Evolutionary conservation across 2,797 vertebrate genomes (phyloP), one percentile per base, ranked within the genome.

Genomic region (Aulostomus chinensis): DNA sequence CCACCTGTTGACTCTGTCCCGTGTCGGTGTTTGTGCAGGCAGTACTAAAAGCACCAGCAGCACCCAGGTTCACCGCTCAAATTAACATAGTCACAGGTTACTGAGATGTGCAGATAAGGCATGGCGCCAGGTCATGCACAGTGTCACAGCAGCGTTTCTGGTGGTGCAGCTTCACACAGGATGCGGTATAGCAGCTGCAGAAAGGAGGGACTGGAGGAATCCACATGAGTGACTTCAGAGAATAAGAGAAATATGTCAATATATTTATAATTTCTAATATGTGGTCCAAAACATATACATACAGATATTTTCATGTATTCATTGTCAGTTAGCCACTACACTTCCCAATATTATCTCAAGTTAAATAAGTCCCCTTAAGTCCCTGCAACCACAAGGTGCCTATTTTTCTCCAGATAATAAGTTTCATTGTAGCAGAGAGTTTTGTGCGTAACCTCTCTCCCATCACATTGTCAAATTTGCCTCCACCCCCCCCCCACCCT

Each of bases 1-100:
- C 60, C 76, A 88, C 80, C 78, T 88, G 84, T 87, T 85, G 77
- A 80, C 76, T 73, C 69, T 59, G 55, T 35, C 36, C 46, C 7
- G 7, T 34, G 22, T 50, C 37, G 54, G 50, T 84, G 72, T 87
- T 85, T 86, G 61, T 56, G 66, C 68, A 62, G 65, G 58, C 61
- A 14, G 57, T 37, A 2, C 62, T 69, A 40, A 73, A 78, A 81
- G 58, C 53, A 34, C 7, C 22, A 15, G 43, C 28, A 56, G 47
- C 42, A n/a, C 59, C 43, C 35, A 12, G 35, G 52, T 18, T 20
- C 35, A 46, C 40, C 21, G 61, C 33, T 52, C 31, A 2, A 38
- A 71, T 83, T 64, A 60, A 68, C 51, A 28, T 31, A 25, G 58
- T 50, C 39, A 46, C 69, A 53, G 69, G 78, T 67, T 70, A 13